Evolutionary conservation across 2,888 invertebrate species (phyloP).

Genomic region (Rutpela maculata): DNA sequence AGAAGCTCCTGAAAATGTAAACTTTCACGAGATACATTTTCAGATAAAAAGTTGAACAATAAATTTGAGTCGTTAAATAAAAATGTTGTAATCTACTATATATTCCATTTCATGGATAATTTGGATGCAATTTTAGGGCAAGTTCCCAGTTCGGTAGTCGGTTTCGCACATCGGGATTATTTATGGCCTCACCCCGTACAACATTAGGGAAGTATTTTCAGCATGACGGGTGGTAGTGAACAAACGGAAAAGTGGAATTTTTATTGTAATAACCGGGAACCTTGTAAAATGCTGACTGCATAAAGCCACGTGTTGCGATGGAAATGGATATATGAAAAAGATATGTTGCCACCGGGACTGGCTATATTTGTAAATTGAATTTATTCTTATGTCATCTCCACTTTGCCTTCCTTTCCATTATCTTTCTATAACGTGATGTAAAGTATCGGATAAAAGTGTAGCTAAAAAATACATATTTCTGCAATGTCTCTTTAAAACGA

Average conservation of each 20-base stretch:
- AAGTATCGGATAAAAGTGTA: conserved; percentile 6
- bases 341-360: conserved; percentile 65
- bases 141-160: conserved; percentile 63
- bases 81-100: conserved; percentile 65
- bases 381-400: conserved; percentile 58
- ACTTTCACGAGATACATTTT: conserved; percentile 62
- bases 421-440: conserved; percentile 16
- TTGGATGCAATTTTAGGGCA: conserved; percentile 63
- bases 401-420: conserved; percentile 47
- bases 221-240: conserved; percentile 43
- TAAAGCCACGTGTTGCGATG: conserved; percentile 68
- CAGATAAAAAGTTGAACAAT: conserved; percentile 63
- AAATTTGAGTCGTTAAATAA: conserved; percentile 65
- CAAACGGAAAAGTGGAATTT: conserved; percentile 60
- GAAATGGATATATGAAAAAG: conserved; percentile 67
- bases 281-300: conserved; percentile 68
- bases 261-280: conserved; percentile 70
- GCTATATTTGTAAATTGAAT: conserved; percentile 69
- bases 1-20: conserved; percentile 51
- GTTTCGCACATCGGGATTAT: conserved; percentile 69
- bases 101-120: conserved; percentile 67
- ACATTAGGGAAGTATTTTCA: conserved; percentile 67
- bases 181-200: conserved; percentile 67
- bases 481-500: no score
- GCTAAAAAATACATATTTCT: not conserved